These are phyloP conservation scores for Epizoanthus stellaris DNA, from an alignment of 92 coral and sea anemone genomes.

Conservation along the genomic window DNA sequence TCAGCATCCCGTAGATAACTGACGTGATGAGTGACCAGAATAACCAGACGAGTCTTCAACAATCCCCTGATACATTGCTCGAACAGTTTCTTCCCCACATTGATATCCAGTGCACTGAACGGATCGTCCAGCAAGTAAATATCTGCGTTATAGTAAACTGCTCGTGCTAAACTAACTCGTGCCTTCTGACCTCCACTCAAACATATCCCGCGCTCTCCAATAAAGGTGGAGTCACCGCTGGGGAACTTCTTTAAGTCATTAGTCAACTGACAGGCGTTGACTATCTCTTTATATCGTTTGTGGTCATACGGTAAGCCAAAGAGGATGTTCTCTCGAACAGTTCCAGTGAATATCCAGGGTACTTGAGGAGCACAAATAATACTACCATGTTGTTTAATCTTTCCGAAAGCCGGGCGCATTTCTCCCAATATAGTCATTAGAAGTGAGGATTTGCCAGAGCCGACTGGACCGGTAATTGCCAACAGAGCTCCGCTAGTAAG, in stretches of 20 bases:
- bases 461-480: slow-evolving; percentile 47
- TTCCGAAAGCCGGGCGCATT: slow-evolving; percentile 22
- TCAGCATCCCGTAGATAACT: slow-evolving; percentile 42
- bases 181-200: slow-evolving; percentile 54
- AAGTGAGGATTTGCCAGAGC: slow-evolving; percentile 46
- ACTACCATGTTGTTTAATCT: slow-evolving; percentile 31
- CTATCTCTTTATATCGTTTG: not conserved
- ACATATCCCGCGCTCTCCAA: slow-evolving; percentile 47
- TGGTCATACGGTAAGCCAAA: slow-evolving; percentile 40
- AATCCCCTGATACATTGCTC: slow-evolving; percentile 39
- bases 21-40: slow-evolving; percentile 48
- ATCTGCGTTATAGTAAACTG: slow-evolving; percentile 47
- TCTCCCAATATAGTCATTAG: slow-evolving; percentile 47
- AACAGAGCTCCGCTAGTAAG: slow-evolving; percentile 35
- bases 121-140: slow-evolving; percentile 50
- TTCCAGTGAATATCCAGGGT: slow-evolving; percentile 52
- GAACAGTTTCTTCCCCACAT: slow-evolving; percentile 27
- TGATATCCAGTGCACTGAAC: slow-evolving; percentile 41
- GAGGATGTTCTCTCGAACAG: slow-evolving; percentile 43
- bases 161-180: slow-evolving; percentile 54
- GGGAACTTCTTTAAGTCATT: slow-evolving; percentile 38
- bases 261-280: slow-evolving; percentile 30
- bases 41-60: slow-evolving; percentile 13
- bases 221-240: slow-evolving; percentile 32
- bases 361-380: slow-evolving; percentile 36